Conservation (phyloP, 2,797 vertebrate genomes). For the Synaphobranchus kaupii region DNA sequence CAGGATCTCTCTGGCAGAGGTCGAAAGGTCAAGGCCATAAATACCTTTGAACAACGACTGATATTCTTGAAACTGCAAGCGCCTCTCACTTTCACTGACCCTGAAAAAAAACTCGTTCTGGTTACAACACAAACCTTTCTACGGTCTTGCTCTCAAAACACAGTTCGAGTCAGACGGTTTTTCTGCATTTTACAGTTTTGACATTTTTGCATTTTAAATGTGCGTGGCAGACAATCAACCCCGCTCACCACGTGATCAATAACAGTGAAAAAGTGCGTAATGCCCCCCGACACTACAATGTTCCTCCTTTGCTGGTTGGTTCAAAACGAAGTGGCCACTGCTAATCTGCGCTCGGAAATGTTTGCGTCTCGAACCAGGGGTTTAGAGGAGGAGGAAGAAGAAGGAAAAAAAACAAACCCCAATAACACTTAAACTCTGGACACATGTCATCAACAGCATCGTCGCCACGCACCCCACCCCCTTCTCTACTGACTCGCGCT, state of each 20-base stretch:
- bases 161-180: background rate
- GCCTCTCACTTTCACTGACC: background rate
- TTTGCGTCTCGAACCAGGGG: background rate
- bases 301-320: background rate
- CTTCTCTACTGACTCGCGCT: slow-evolving; percentile 1
- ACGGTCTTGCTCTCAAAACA: too few relatives aligned
- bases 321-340: background rate
- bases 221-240: slow-evolving; percentile 12
- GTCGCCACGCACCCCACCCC: background rate
- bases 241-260: background rate
- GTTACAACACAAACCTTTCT: background rate
- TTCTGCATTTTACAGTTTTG: slow-evolving; percentile 14
- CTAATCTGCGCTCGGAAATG: background rate
- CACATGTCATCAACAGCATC: background rate
- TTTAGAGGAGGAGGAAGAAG: background rate
- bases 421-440: background rate
- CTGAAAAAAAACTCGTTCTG: background rate
- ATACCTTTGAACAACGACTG: background rate
- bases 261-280: background rate
- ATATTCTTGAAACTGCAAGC: background rate
- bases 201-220: slow-evolving; percentile 22
- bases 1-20: slow-evolving; percentile 35
- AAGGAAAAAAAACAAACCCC: background rate
- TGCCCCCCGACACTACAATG: background rate
- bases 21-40: slow-evolving; percentile 48